Base-by-base conservation (phyloP, 2,888 invertebrate species). In the Incurvaria masculella region DNA sequence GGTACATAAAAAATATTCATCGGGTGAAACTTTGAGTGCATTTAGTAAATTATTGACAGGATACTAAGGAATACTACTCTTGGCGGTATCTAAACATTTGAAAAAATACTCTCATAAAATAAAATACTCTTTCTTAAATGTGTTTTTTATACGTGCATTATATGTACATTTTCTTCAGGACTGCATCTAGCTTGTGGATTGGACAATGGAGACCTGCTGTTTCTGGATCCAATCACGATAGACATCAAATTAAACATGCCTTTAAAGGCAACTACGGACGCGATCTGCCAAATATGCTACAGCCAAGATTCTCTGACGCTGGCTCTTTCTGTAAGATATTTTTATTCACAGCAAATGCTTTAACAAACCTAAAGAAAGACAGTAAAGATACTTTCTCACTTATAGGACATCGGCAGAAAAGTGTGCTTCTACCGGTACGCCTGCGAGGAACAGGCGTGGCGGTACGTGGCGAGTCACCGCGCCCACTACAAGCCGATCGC, bases 401-500 rank as follows among this genome's bases (percentile, higher is more conserved):
- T 65, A 39, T 56, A 86, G 85, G 85, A 86, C 56, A 56, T 56
- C 5, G 68, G 72, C 8, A 66, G 65, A 56, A 80, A 81, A 0
- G 73, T 85, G 1, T 74, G 74, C 52, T 72, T 84, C 3, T 72
- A 79, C 56, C 68, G 68, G 51, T 79, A 72, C 52, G 59, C 68
- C 51, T 66, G 69, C 16, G 53, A 60, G 0, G 55, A 51, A 1
- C 61, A 63, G 5, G 42, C 53, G 4, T 87, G 86, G 85, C 52
- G 55, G 1, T 81, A 81, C 51, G 50, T 82, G 20, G 87, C 84
- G 11, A 86, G 86, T 61, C 79, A 82, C 52, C 69, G 82, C 43
- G 73, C 83, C 0, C 88, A 88, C 61, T 81, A 79, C 56, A 79
- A 80, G 51, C 68, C 76, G 1, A 78, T 88, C 38, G 72, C 67